phyloP scores from a whole-genome alignment of 2,797 vertebrate species.

The Vespertilio murinus region DNA sequence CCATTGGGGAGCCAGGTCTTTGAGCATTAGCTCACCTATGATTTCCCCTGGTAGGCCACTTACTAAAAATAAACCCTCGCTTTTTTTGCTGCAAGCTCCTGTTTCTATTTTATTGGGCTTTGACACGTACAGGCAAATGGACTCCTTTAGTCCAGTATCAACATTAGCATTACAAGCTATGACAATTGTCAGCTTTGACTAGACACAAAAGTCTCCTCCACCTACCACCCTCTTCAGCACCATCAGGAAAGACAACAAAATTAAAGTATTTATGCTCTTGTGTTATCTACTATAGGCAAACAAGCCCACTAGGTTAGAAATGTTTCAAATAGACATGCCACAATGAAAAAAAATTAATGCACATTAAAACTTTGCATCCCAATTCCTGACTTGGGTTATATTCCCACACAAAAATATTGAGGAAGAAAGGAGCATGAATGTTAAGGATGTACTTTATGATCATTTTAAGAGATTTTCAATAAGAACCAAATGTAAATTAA shows the following conservation, averaged over 20 bases:
- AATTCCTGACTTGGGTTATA: neutral
- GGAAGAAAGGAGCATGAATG: neutral
- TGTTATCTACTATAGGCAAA: conserved; percentile 24
- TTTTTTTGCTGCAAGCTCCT: neutral
- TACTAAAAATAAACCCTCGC: neutral
- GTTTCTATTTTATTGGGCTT: neutral
- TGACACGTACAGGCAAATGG: neutral
- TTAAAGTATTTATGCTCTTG: conserved; percentile 1
- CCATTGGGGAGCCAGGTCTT: neutral
- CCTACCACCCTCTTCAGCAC: neutral
- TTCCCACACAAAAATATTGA: neutral
- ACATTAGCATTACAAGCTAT: neutral
- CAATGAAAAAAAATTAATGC: conserved; percentile 33
- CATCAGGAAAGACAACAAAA: conserved; percentile 1
- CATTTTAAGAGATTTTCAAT: conserved; percentile 36
- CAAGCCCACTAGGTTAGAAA: neutral
- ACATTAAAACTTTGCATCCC: neutral
- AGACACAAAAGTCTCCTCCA: neutral
- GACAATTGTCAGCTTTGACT: neutral
- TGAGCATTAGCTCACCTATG: neutral
- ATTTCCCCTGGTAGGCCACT: neutral
- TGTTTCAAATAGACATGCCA: neutral
- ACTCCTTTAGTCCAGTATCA: neutral
- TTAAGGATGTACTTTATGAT: neutral
- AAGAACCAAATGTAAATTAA: conserved; percentile 36